These are phyloP conservation scores for Julus scanicus DNA, from an alignment of 2,888 invertebrate genomes.

Conservation along the genomic window DNA sequence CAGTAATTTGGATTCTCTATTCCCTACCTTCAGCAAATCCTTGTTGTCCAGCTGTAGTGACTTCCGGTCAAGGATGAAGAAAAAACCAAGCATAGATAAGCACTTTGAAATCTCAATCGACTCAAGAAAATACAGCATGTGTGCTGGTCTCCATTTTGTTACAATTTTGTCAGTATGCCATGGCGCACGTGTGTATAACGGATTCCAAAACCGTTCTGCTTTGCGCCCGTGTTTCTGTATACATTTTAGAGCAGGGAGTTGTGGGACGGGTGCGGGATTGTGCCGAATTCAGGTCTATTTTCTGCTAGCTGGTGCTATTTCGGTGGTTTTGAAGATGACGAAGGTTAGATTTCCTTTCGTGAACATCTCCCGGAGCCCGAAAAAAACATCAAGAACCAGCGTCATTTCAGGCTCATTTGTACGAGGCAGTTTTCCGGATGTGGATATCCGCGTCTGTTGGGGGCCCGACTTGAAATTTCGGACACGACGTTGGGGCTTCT, in stretches of 20 bases:
- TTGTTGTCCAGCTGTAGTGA: too few species aligned
- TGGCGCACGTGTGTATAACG: background rate
- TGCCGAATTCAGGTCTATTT: constrained; percentile 35
- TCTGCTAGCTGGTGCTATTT: constrained; percentile 38
- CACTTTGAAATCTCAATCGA: too few species aligned
- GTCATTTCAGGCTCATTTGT: constrained; percentile 10
- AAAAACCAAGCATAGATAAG: too few species aligned
- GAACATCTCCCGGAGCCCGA: background rate
- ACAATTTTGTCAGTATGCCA: constrained; percentile 13
- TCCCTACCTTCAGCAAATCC: too few species aligned
- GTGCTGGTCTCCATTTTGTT: background rate
- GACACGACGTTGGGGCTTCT: background rate
- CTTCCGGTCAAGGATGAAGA: too few species aligned
- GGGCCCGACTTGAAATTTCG: background rate
- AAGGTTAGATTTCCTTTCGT: constrained; percentile 30
- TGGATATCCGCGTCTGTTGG: constrained; percentile 42
- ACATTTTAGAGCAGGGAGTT: background rate
- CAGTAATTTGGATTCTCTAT: too few species aligned
- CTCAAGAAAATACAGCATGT: too few species aligned
- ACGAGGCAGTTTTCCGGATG: constrained; percentile 42
- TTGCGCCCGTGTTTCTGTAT: background rate
- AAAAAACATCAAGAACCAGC: background rate
- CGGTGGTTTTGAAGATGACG: constrained; percentile 39
- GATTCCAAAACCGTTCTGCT: background rate
- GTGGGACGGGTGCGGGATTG: background rate